Percentiles rank a stretch among this genome's conserved stretches.
These are phyloP conservation scores for Trichosurus vulpecula DNA, from an alignment of 2,797 vertebrate species.

Conservation along the genomic window DNA sequence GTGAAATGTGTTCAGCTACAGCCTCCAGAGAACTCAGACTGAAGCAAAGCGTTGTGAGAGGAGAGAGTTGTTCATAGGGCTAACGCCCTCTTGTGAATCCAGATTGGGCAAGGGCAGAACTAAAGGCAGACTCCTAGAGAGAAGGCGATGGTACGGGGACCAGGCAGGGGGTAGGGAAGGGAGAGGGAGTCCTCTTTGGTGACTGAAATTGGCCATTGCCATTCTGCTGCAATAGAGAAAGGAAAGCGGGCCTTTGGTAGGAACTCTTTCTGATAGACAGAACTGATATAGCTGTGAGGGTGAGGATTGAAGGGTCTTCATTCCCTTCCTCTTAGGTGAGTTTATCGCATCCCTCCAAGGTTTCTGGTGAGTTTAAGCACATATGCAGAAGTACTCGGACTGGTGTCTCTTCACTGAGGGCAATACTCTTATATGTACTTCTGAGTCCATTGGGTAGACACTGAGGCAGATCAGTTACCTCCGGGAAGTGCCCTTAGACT, in stretches of 20 bases:
- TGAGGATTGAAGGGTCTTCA: neutral
- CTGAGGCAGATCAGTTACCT: neutral
- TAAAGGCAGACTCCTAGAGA: neutral
- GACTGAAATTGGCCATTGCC: neutral
- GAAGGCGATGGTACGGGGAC: too few species aligned
- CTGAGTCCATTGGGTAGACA: neutral
- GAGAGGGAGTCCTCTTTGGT: neutral
- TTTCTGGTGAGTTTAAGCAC: neutral
- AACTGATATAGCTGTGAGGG: neutral
- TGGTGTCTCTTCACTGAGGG: neutral
- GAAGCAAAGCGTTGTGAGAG: neutral
- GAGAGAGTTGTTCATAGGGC: neutral
- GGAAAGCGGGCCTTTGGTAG: neutral
- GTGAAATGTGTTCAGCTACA: neutral
- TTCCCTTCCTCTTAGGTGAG: neutral
- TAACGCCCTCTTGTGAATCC: neutral
- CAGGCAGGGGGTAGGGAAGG: too few species aligned
- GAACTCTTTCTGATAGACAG: neutral
- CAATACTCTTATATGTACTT: neutral
- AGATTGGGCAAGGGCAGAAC: neutral
- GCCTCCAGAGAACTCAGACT: neutral
- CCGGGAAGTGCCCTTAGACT: neutral
- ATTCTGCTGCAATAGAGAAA: neutral
- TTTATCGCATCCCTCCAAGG: neutral
- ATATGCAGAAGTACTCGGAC: neutral